Conservation (phyloP, 1,140 invertebrate species). For the Stegodyphus dumicola region DNA sequence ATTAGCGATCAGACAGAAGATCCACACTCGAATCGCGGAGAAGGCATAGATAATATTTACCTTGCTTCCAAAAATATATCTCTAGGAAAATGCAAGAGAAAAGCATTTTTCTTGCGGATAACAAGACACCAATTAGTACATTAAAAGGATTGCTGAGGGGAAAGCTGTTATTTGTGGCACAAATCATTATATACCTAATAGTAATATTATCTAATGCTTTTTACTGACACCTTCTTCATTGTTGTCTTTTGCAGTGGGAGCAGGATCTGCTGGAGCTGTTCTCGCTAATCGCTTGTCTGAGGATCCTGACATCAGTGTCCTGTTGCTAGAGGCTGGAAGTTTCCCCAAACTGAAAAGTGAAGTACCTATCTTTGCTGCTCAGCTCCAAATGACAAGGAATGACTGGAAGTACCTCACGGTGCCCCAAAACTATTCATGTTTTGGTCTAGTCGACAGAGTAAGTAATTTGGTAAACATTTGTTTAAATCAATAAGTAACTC, state of each 20-base stretch:
- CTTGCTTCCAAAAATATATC: no score
- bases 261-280: conserved; percentile 92
- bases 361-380: conserved; percentile 85
- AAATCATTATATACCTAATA: no score
- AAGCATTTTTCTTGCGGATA: no score
- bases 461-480: conserved; percentile 10
- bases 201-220: no score
- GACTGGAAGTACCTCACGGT: conserved; percentile 95
- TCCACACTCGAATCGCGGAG: no score
- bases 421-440: conserved; percentile 83
- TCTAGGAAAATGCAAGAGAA: no score
- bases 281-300: conserved; percentile 90
- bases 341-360: conserved; percentile 90
- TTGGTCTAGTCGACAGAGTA: conserved; percentile 74
- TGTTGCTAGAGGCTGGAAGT: conserved; percentile 88
- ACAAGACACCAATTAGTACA: no score
- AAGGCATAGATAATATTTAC: no score
- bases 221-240: neutral
- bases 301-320: conserved; percentile 70
- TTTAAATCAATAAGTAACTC: no score
- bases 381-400: conserved; percentile 84
- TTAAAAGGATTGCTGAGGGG: no score
- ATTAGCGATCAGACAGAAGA: no score
- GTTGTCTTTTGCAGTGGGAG: conserved; percentile 77
- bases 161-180: no score